Base-by-base conservation (phyloP, 2,113 vertebrate genomes). In the Channa argus region DNA sequence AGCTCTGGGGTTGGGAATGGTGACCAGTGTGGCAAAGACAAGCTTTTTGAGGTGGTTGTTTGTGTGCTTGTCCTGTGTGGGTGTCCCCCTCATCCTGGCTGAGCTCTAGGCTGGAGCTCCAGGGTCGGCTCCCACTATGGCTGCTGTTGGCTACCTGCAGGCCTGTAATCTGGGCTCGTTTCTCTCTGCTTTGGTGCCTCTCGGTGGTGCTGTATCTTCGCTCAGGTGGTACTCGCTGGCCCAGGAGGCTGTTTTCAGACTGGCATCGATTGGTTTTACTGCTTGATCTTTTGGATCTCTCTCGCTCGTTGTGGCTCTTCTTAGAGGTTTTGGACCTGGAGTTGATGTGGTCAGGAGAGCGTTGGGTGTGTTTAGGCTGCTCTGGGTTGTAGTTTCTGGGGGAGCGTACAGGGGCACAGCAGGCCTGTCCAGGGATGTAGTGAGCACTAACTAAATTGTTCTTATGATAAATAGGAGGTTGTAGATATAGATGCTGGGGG, bases 91-190 rank as follows among this genome's bases (percentile, higher is more conserved):
- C 95, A 5, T 83, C 95, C 84, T 95, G 94, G 82, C 94, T 95
- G 70, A 97, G 95, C 90, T 98, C 96, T 1, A 95, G 93, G 0
- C 95, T 96, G 37, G 96, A 97, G 75, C 94, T 93, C 96, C 96
- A 97, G 45, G 94, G 95, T 2, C 95, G 94, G 59, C 67, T 74
- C 41, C 63, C 82, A 1, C 38, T 79, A 74, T 76, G 80, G 24
- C 63, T 33, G 53, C 61, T 74, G 73, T 51, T 65, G 13, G 43
- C 69, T 71, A 81, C 77, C 45, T 91, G 92, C 1, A 73, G 83
- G 37, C 86, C 84, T 9, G 80, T 44, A 0, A 67, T 64, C 52
- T 86, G 90, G 12, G 37, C 55, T n/a, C 87, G 88, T 67, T 69
- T 74, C 86, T 92, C 67, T 67, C 72, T 71, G 37, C 53, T 63